A percentile compares a stretch with the other conserved stretches of the same genome.
phyloP scores from a whole-genome alignment of 2,113 vertebrate genomes.

The Rhinoderma darwinii region DNA sequence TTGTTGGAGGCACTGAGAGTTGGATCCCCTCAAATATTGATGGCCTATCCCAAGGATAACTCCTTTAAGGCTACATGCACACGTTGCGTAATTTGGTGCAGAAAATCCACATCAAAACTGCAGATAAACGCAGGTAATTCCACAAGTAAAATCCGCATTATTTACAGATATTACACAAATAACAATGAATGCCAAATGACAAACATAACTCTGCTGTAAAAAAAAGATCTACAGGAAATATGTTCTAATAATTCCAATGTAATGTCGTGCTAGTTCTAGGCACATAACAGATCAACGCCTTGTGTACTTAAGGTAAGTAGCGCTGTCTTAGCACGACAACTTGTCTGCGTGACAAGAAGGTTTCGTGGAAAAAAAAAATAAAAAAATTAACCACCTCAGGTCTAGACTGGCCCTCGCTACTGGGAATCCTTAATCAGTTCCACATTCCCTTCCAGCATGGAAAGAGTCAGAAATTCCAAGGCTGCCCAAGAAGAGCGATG shows the following conservation, averaged over 20 bases:
- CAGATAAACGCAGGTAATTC: too few relatives aligned
- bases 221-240: not conserved
- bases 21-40: too few relatives aligned
- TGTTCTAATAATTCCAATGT: not conserved
- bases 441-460: not conserved
- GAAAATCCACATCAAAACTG: too few relatives aligned
- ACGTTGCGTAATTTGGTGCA: too few relatives aligned
- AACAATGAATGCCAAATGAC: too few relatives aligned
- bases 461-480: slow-evolving; percentile 35
- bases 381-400: slow-evolving; percentile 31
- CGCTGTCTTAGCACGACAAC: not conserved
- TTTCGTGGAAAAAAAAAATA: not conserved
- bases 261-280: slow-evolving; percentile 21
- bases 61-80: too few relatives aligned
- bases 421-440: not conserved
- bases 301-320: slow-evolving; percentile 7
- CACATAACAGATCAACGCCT: not conserved
- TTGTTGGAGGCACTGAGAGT: not conserved
- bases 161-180: too few relatives aligned
- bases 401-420: not conserved
- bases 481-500: not conserved
- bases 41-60: too few relatives aligned
- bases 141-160: too few relatives aligned
- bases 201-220: not conserved
- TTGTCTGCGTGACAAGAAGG: slow-evolving; percentile 22